Conservation (phyloP, 2,113 vertebrate genomes). For the Hydrochoerus hydrochaeris region DNA sequence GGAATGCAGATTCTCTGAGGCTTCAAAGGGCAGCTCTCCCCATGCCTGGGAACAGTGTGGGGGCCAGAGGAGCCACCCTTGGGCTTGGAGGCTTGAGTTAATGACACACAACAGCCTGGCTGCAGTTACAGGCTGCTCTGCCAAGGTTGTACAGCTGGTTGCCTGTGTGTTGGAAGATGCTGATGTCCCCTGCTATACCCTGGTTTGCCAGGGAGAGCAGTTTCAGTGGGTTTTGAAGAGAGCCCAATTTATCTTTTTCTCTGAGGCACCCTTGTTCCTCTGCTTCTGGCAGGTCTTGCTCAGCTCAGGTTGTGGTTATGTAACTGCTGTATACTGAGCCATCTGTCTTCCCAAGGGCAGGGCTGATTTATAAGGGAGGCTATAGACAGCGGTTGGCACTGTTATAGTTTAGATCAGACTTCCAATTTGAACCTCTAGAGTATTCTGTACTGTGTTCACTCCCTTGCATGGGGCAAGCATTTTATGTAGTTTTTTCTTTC, state of each 20-base stretch:
- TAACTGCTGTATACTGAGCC: slow-evolving; percentile 66
- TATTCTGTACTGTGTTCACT: slow-evolving; percentile 61
- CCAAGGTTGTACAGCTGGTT: slow-evolving; percentile 69
- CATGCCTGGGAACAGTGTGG: background rate
- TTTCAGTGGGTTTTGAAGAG: slow-evolving; percentile 67
- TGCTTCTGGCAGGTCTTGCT: slow-evolving; percentile 40
- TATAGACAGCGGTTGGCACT: slow-evolving; percentile 65
- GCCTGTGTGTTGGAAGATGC: slow-evolving; percentile 68
- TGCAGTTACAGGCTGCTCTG: background rate
- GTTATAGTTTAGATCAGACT: slow-evolving; percentile 65
- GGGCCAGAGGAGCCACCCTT: slow-evolving; percentile 22
- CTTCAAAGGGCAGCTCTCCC: slow-evolving; percentile 37
- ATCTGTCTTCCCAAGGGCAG: slow-evolving; percentile 63
- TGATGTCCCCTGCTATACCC: slow-evolving; percentile 59
- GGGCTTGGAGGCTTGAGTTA: slow-evolving; percentile 55
- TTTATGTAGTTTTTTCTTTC: background rate
- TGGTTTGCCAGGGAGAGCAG: slow-evolving; percentile 60
- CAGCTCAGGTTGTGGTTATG: slow-evolving; percentile 70
- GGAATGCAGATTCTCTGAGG: slow-evolving; percentile 37
- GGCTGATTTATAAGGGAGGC: slow-evolving; percentile 58
- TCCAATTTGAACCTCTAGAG: slow-evolving; percentile 40
- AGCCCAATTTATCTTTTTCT: slow-evolving; percentile 78
- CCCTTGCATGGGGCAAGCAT: background rate
- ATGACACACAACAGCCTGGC: slow-evolving; percentile 62
- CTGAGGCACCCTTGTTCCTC: slow-evolving; percentile 66